Conservation (phyloP, 2,888 invertebrate genomes). For the Drosophila putrida region DNA sequence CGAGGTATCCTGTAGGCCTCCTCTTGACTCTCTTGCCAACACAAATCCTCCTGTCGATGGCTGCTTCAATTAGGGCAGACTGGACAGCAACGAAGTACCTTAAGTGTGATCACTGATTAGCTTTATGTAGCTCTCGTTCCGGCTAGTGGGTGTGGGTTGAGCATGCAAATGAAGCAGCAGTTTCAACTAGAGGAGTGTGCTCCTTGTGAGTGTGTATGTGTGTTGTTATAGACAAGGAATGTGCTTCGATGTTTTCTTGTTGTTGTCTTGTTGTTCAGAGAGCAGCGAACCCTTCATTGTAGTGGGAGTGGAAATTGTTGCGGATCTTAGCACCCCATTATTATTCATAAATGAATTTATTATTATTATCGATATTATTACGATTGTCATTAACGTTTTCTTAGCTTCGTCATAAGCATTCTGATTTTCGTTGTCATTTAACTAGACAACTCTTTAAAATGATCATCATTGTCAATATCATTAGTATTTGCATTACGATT, state of each 20-base stretch:
- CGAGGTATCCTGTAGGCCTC: slow-evolving; percentile 28
- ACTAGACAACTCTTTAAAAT: background rate
- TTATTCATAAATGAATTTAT: background rate
- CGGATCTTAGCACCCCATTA: slow-evolving; percentile 4
- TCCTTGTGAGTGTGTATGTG: slow-evolving; percentile 1
- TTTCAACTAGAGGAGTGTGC: slow-evolving; percentile 2
- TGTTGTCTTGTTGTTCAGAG: slow-evolving; percentile 1
- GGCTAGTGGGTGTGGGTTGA: slow-evolving; percentile 51
- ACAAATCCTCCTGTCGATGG: slow-evolving; percentile 21
- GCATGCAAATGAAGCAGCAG: slow-evolving; percentile 47
- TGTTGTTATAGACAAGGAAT: slow-evolving; percentile 37
- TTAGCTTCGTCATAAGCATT: background rate
- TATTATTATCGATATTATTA: background rate
- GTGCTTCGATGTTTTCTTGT: slow-evolving; percentile 11
- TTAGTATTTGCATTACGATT: background rate
- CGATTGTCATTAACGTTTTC: background rate
- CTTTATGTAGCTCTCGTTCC: slow-evolving; percentile 46
- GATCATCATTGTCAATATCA: background rate
- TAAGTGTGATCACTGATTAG: slow-evolving; percentile 76
- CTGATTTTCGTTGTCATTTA: background rate
- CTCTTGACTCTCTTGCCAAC: background rate
- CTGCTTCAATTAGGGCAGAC: slow-evolving; percentile 71
- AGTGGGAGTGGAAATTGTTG: background rate
- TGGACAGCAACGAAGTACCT: slow-evolving; percentile 54
- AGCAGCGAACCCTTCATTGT: slow-evolving; percentile 33